phyloP scores from a whole-genome alignment of 1,140 invertebrate genomes.

The Drosophila miranda region DNA sequence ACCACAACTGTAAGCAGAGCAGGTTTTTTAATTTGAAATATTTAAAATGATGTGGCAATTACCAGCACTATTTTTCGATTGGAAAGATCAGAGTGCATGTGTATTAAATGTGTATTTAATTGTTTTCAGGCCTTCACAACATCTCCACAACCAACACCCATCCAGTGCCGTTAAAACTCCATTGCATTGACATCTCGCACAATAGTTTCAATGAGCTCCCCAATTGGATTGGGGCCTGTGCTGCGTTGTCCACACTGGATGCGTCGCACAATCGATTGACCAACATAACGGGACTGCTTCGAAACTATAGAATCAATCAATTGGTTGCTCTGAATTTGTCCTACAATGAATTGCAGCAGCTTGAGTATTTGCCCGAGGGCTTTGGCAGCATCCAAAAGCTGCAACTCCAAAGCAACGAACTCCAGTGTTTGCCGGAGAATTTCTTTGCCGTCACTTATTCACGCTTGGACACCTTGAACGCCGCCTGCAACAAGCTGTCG shows the following conservation, averaged over 20 bases:
- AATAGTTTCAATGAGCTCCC: slow-evolving; percentile 89
- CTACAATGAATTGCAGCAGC: slow-evolving; percentile 88
- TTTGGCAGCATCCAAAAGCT: slow-evolving; percentile 87
- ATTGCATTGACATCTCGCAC: slow-evolving; percentile 90
- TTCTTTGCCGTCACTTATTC: slow-evolving; percentile 88
- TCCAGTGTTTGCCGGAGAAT: slow-evolving; percentile 88
- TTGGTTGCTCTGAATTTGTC: slow-evolving; percentile 88
- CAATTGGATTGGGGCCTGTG: slow-evolving; percentile 90
- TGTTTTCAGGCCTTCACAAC: slow-evolving; percentile 74
- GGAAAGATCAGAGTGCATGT: too few relatives aligned
- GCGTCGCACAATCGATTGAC: slow-evolving; percentile 89
- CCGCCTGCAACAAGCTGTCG: slow-evolving; percentile 89
- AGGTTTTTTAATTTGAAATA: too few relatives aligned
- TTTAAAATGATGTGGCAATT: too few relatives aligned
- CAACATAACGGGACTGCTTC: slow-evolving; percentile 87
- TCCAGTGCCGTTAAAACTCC: slow-evolving; percentile 85
- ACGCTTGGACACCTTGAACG: slow-evolving; percentile 88
- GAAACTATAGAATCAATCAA: slow-evolving; percentile 87
- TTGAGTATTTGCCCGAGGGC: slow-evolving; percentile 87
- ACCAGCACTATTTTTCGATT: too few relatives aligned
- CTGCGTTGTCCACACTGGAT: slow-evolving; percentile 87
- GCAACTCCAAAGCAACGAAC: slow-evolving; percentile 89
- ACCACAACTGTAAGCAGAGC: slow-evolving; percentile 86
- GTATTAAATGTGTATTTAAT: not conserved
- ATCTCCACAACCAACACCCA: slow-evolving; percentile 57